Base-by-base conservation (phyloP, 2,797 vertebrate species). In the Danio choprae region DNA sequence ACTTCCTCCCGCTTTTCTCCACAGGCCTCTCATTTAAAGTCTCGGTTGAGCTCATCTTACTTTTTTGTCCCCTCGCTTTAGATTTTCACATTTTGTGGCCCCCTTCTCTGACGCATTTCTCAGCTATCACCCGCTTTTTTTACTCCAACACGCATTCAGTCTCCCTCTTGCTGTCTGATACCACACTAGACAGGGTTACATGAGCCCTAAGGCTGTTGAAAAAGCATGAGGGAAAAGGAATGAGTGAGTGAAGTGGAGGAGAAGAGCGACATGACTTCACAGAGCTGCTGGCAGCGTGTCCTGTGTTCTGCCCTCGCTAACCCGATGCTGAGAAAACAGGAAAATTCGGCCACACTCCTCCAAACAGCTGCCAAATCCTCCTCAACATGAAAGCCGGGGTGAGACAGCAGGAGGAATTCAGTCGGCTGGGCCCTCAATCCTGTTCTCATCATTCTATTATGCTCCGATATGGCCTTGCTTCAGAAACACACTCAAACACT, bases 281-380 rank as follows among this genome's bases (percentile, higher is more conserved):
- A 71, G 38, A 79, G 18, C 56, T 71, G 56, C 67, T 79, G 58
- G 77, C 58, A 44, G 48, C 18, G 7, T 29, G 58, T 79, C 67
- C 46, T 44, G 29, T 63, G 67, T 63, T 53, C 67, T 71, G 67
- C 15, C 77, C 77, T 62, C 15, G 11, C 58, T 71, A 79, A 79
- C 77, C 58, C 56, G 7, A 51, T 18, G 65, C 40, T 5, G 16
- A 16, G 22, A 77, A 77, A 68, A 68, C 36, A 70, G 51, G 12
- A 12, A 70, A 70, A 48, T 70, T 70, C 46, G 20, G 67, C 67
- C 58, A 62, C 38, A 53, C 77, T 79, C 38, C 20, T 51, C 58
- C 58, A 63, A 79, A 79, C 77, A 62, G 58, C 65, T 79, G 67
- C 56, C 77, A 71, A 79, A 70, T 79, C 46, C 18, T 63, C 67